Evolutionary conservation across 2,888 invertebrate species (phyloP), one percentile per base, ranked within the genome.

Genomic region (Cheilosia scutellata): DNA sequence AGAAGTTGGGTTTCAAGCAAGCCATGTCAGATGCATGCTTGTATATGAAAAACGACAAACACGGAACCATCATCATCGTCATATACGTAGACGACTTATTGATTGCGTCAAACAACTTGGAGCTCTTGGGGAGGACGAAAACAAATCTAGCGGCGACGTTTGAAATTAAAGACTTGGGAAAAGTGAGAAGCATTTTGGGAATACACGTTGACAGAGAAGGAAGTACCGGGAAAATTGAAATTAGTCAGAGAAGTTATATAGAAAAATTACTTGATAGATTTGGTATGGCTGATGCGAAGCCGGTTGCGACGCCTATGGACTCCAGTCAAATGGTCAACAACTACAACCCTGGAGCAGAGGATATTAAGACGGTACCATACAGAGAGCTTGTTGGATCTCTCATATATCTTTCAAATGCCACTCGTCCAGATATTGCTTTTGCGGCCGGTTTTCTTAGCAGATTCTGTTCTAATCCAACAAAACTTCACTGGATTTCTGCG

Each of bases 361-460:
- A 20, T 20, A 20, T 20, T 20, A n/a, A n/a, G 27, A 31, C 11
- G 7, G 86, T 80, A 53, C 87, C 87, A 47, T 87, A 82, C 31
- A 51, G 87, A 53, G 87, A 88, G 82, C 82, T 75, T 20, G 63
- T 87, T 37, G 87, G 87, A 6, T 82, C 68, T 33, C 71, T 88
- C 0, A 87, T 87, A 57, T 87, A 84, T 76, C 40, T 87, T 33
- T 77, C 87, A 78, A 88, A 20, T 20, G 20, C 20, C 20, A 20
- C 20, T 20, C 20, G 20, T 20, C 20, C 20, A 20, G 20, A 20
- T 53, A 78, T 88, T 37, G 47, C 71, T n/a, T 84, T 63, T 72
- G 82, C 79, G 16, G 79, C 79, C 1, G 62, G 71, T 2, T 70
- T 75, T 29, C 77, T 72, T 0, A 75, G 75, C 9, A 16, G 44